phyloP scores from a whole-genome alignment of 2,888 invertebrate species.

The Cheilosia vulpina region DNA sequence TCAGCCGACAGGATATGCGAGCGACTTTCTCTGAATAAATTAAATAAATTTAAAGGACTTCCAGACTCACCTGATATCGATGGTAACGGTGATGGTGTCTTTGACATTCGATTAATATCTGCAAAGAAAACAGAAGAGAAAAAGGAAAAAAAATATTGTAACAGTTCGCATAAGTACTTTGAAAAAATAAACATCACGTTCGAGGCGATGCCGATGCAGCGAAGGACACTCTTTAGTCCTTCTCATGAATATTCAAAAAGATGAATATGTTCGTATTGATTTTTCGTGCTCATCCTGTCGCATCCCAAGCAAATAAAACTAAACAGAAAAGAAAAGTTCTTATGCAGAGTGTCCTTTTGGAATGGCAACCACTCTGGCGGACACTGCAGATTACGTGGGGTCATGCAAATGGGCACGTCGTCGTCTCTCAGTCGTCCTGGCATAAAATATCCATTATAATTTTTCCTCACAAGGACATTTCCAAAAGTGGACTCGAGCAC shows the following conservation, averaged over 20 bases:
- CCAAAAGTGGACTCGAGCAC: constrained; percentile 44
- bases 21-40: constrained; percentile 52
- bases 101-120: constrained; percentile 83
- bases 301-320: constrained; percentile 74
- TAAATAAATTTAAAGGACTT: constrained; percentile 26
- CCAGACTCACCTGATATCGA: constrained; percentile 81
- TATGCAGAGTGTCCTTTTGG: constrained; percentile 17
- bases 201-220: constrained; percentile 15
- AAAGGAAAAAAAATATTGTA: constrained; percentile 55
- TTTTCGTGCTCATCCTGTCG: constrained; percentile 48
- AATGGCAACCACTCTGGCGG: constrained; percentile 38
- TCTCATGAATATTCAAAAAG: constrained; percentile 76
- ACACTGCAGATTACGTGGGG: constrained; percentile 64
- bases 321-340: constrained; percentile 1
- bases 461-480: constrained; percentile 75
- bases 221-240: constrained; percentile 21
- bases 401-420: constrained; percentile 81
- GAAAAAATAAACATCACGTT: constrained; percentile 73
- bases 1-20: constrained; percentile 67
- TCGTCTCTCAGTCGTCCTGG: constrained; percentile 70
- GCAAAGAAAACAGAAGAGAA: constrained; percentile 72
- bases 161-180: constrained; percentile 57
- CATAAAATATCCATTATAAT: constrained; percentile 82
- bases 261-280: constrained; percentile 63
- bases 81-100: constrained; percentile 82